phyloP scores from a whole-genome alignment of 2,797 vertebrate genomes.

The Chaetodon trifasciatus region DNA sequence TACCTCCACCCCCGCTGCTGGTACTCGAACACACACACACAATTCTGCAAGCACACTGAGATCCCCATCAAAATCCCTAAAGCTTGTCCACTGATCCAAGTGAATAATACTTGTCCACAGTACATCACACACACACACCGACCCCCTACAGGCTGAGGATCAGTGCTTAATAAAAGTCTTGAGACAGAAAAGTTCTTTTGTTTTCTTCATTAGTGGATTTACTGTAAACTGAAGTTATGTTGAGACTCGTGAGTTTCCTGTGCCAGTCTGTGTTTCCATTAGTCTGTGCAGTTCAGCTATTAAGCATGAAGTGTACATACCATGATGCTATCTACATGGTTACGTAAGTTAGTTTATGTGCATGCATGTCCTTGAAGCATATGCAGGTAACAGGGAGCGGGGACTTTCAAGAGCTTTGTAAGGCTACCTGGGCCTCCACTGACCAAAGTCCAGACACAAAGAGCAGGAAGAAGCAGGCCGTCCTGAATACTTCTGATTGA shows the following conservation, averaged over 20 bases:
- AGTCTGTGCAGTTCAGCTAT: slow-evolving; percentile 4
- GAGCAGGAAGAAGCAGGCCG: background rate
- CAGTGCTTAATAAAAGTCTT: slow-evolving; percentile 47
- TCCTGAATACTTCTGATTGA: background rate
- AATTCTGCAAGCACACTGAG: slow-evolving; percentile 6
- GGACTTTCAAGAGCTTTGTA: background rate
- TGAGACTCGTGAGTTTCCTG: background rate
- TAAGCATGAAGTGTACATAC: slow-evolving; percentile 1
- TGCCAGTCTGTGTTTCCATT: slow-evolving; percentile 6
- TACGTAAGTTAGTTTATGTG: slow-evolving; percentile 10
- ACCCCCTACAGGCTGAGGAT: slow-evolving; percentile 13
- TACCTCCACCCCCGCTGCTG: slow-evolving; percentile 25
- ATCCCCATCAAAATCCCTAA: slow-evolving; percentile 39
- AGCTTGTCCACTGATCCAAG: slow-evolving; percentile 33
- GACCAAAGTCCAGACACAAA: background rate
- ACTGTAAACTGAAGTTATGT: slow-evolving; percentile 3
- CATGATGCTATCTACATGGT: slow-evolving; percentile 21
- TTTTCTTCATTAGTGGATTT: slow-evolving; percentile 7
- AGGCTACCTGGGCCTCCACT: background rate
- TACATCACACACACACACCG: slow-evolving; percentile 14
- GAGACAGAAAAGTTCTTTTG: background rate
- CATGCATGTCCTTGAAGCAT: slow-evolving; percentile 24
- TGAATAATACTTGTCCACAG: slow-evolving; percentile 19
- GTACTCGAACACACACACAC: slow-evolving; percentile 24
- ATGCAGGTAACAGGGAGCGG: background rate